Conservation (phyloP, 2,113 vertebrate species). For the Caranx ignobilis region DNA sequence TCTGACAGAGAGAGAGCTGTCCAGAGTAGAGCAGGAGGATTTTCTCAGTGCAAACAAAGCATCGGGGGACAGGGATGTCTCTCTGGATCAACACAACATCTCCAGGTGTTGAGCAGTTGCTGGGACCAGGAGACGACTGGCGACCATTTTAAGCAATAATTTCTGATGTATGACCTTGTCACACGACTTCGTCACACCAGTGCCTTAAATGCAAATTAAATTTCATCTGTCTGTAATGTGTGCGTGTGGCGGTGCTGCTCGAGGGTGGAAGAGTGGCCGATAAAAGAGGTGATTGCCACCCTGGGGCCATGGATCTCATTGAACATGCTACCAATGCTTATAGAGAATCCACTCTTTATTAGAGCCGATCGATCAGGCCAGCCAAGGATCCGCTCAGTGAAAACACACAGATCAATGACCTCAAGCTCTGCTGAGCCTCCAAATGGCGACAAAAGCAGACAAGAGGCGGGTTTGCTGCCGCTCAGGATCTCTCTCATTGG, state of each 20-base stretch:
- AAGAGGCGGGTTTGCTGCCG: conserved; percentile 29
- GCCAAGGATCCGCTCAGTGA: conserved; percentile 69
- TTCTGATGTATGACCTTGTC: conserved; percentile 30
- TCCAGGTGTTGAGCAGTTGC: conserved; percentile 12
- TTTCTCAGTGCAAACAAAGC: conserved; percentile 35
- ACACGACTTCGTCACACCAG: conserved; percentile 15
- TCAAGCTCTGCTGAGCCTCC: conserved; percentile 58
- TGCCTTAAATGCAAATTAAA: conserved; percentile 34
- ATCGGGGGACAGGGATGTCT: conserved; percentile 35
- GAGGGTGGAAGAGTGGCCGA: conserved; percentile 25
- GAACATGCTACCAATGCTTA: conserved; percentile 43
- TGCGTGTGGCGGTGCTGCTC: not conserved
- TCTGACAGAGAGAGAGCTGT: conserved; percentile 9
- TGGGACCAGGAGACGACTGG: conserved; percentile 8
- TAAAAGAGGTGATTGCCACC: conserved; percentile 54
- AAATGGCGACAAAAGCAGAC: conserved; percentile 49
- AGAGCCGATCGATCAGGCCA: conserved; percentile 59
- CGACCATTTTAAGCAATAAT: conserved; percentile 33
- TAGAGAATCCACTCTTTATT: conserved; percentile 72
- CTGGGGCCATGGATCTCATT: conserved; percentile 48
- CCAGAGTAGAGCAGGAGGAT: not conserved
- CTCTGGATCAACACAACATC: conserved; percentile 17
- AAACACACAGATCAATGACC: conserved; percentile 80
- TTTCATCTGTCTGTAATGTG: not conserved
- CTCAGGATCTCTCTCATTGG: conserved; percentile 57